Evolutionary conservation across 37 sponge, comb jelly and placozoan genomes (phyloP), one percentile per base, ranked within the genome.

Genomic region (Bolinopsis microptera): DNA sequence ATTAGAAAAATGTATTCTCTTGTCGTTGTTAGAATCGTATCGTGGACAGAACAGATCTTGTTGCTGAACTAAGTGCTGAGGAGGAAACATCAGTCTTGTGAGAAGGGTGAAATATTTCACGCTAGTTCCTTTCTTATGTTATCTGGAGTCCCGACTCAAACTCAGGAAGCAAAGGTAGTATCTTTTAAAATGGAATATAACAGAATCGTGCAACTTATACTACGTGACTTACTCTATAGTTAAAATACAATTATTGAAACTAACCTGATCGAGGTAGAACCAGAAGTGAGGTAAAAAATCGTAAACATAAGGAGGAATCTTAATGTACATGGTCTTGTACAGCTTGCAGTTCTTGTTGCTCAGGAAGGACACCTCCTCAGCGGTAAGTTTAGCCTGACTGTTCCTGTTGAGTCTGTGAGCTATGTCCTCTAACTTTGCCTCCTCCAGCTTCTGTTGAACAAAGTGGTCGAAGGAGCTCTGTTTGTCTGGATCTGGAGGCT

Each of bases 401-500:
- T 86, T 41, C 48, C 90, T 38, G 61, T 86, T 86, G 26, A 86
- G 90, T 24, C 90, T 1, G 61, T 28, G 35, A 3, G 90, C 90
- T 24, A 86, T 86, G 36, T 86, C 90, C 26, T 41, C 90, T 30
- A 86, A 18, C 61, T 86, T 86, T 38, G 90, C 90, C 61, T 86
- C 90, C 61, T 86, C 90, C 31, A 86, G 22, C 31, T 86, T 86
- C 90, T 86, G 90, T 23, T 86, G 90, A 18, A 86, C 90, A 40
- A 86, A 86, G 61, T 40, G 26, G 61, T 86, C 90, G 25, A 86
- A 41, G 30, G 8, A 1, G 26, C 61, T 41, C 90, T 86, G 90
- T 40, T 86, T 34, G 5, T 86, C 90, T 22, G 90, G 90, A 30
- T 86, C 90, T 41, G 90, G 90, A 26, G 41, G 90, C 90, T 41